Conservation (phyloP, 2,888 invertebrate genomes). For the Homarus gammarus region DNA sequence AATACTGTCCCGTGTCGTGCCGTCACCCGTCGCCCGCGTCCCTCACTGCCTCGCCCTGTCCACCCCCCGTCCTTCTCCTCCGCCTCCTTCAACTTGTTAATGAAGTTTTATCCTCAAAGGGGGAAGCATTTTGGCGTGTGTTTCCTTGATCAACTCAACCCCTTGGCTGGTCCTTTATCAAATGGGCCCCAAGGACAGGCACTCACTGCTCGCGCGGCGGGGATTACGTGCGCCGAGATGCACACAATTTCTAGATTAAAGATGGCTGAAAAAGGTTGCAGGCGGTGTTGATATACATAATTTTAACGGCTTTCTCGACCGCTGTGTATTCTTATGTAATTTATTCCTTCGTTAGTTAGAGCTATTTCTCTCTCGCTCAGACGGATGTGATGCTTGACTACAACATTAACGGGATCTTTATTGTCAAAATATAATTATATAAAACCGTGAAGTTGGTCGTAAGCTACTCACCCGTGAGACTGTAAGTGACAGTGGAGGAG, state of each 20-base stretch:
- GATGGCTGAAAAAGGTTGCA: slow-evolving; percentile 41
- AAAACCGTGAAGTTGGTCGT: neutral
- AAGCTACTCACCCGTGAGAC: neutral
- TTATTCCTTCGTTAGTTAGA: too few species aligned
- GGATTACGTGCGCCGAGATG: slow-evolving; percentile 42
- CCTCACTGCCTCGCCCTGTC: slow-evolving; percentile 30
- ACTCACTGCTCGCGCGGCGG: neutral
- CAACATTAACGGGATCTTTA: neutral
- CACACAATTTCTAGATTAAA: slow-evolving; percentile 49
- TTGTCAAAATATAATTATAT: neutral
- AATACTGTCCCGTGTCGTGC: slow-evolving; percentile 23
- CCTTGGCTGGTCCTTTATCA: neutral
- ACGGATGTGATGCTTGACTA: too few species aligned
- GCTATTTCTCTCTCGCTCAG: too few species aligned
- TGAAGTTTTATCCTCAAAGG: slow-evolving; percentile 21
- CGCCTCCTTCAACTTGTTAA: slow-evolving; percentile 16
- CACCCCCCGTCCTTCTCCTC: neutral
- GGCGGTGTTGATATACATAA: slow-evolving; percentile 17
- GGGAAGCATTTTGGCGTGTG: neutral
- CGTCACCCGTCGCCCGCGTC: neutral
- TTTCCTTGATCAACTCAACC: slow-evolving; percentile 17
- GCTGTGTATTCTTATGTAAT: too few species aligned
- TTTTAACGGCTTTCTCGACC: neutral
- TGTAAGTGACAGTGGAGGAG: neutral
- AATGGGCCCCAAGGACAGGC: neutral